These are phyloP conservation scores for Gallinago jamesoni DNA, from an alignment of 2,113 vertebrate species.

Conservation along the genomic window DNA sequence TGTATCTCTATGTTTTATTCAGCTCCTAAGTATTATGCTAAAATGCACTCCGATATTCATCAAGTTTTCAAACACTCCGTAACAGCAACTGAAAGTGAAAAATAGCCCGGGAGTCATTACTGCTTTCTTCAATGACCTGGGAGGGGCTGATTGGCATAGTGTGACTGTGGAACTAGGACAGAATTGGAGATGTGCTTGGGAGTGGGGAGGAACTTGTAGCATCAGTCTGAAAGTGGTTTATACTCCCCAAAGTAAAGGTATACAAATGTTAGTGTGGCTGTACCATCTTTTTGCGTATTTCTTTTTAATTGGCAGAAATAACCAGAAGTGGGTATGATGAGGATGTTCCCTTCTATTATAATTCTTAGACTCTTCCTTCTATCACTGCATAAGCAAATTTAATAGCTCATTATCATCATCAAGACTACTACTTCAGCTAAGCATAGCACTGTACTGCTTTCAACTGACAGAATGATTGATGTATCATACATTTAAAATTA, in stretches of 20 bases:
- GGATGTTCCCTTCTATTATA: background rate
- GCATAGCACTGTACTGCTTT: background rate
- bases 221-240: background rate
- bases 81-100: conserved; percentile 54
- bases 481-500: background rate
- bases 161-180: background rate
- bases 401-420: conserved; percentile 3
- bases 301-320: background rate
- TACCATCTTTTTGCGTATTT: background rate
- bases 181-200: background rate
- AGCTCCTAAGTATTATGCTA: conserved; percentile 64
- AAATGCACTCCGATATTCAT: conserved; percentile 64
- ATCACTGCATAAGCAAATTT: background rate
- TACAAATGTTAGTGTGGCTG: background rate
- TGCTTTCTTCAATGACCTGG: conserved; percentile 47
- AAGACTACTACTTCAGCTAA: background rate
- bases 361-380: background rate
- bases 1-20: conserved; percentile 70
- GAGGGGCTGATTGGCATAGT: background rate
- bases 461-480: conserved; percentile 12
- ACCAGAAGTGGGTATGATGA: background rate
- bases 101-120: conserved; percentile 26
- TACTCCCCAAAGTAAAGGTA: background rate
- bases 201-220: background rate
- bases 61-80: conserved; percentile 68